Conservation (phyloP, 2,888 invertebrate species). For the Trileptium ribeirensis region DNA sequence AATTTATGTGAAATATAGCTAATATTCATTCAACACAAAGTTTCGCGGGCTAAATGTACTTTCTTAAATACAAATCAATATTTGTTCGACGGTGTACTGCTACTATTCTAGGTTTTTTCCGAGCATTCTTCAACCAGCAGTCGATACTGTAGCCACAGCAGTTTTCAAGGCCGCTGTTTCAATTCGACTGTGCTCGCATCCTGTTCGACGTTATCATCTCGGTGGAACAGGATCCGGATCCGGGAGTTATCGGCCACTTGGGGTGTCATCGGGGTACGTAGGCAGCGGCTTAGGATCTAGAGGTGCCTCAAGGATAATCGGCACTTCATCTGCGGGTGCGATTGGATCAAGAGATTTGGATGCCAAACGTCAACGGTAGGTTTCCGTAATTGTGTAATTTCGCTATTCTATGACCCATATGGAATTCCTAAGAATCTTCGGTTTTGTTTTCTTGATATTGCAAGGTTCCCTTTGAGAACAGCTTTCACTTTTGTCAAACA, state of each 20-base stretch:
- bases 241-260: not conserved
- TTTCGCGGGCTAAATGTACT: too few species aligned
- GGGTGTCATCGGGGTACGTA: not conserved
- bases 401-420: too few species aligned
- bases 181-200: conserved; percentile 15
- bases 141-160: not conserved
- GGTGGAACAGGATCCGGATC: not conserved
- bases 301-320: not conserved
- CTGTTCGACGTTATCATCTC: conserved; percentile 16
- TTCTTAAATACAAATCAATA: too few species aligned
- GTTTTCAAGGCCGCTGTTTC: conserved; percentile 10
- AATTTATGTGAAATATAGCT: too few species aligned
- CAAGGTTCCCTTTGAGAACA: too few species aligned
- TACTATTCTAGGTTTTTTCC: conserved; percentile 23
- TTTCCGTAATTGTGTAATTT: too few species aligned
- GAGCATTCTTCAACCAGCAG: not conserved
- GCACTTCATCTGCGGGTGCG: not conserved
- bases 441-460: too few species aligned
- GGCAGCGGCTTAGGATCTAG: not conserved
- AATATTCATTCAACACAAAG: too few species aligned
- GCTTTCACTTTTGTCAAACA: too few species aligned
- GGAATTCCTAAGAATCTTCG: too few species aligned
- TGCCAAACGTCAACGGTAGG: not conserved
- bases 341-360: not conserved
- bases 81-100: too few species aligned